phyloP scores from a whole-genome alignment of 2,888 invertebrate species.

The Phasia obesa region DNA sequence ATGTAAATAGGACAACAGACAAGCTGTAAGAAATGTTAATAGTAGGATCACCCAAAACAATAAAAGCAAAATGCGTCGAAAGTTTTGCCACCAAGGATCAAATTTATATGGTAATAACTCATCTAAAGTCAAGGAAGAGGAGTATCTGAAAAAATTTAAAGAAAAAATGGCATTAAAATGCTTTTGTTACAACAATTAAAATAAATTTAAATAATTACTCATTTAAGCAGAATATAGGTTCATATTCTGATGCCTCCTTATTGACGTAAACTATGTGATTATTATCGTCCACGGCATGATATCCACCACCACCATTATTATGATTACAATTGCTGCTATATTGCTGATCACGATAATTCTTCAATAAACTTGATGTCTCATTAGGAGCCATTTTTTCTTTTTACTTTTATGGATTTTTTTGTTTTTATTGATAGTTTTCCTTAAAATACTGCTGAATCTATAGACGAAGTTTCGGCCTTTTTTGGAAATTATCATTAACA shows the following conservation, averaged over 20 bases:
- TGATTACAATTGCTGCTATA: conserved; percentile 53
- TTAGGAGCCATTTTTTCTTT: conserved; percentile 75
- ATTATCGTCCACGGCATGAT: conserved; percentile 54
- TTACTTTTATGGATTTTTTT: conserved; percentile 51
- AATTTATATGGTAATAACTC: conserved; percentile 83
- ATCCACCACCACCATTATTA: conserved; percentile 53
- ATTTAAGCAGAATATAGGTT: conserved; percentile 74
- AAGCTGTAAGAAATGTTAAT: conserved; percentile 83
- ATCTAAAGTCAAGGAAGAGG: conserved; percentile 82
- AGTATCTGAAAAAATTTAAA: conserved; percentile 72
- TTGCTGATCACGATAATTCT: conserved; percentile 63
- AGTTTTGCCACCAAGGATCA: conserved; percentile 83
- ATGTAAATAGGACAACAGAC: conserved; percentile 79
- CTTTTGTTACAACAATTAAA: conserved; percentile 61
- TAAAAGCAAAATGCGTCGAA: conserved; percentile 82
- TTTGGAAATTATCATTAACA: conserved; percentile 61
- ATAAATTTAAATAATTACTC: conserved; percentile 74
- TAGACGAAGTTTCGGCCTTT: conserved; percentile 53
- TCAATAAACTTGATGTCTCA: conserved; percentile 76
- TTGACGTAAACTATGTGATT: conserved; percentile 75
- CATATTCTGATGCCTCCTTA: conserved; percentile 76
- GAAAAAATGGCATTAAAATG: background rate
- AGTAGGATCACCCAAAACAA: conserved; percentile 84
- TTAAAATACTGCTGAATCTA: conserved; percentile 60
- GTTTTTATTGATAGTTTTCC: conserved; percentile 61